Percentiles rank a stretch among this genome's conserved stretches.
Evolutionary conservation across 1,140 invertebrate species (phyloP).

Genomic region (Pinna nobilis): DNA sequence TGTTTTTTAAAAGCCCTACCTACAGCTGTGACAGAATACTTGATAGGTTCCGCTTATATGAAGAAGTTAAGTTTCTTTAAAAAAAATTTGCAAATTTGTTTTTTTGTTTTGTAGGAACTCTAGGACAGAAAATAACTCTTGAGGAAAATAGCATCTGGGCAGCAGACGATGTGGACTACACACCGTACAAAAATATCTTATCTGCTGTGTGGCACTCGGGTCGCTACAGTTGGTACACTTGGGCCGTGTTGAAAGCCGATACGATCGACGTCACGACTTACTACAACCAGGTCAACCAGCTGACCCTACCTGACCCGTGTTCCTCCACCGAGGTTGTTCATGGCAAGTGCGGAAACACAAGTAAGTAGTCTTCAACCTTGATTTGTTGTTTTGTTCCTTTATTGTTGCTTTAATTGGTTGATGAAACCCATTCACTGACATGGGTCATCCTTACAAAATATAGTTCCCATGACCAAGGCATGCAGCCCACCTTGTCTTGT

Average conservation of each 20-base stretch:
- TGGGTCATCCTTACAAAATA: background rate
- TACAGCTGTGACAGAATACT: too few relatives aligned
- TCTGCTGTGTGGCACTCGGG: constrained; percentile 63
- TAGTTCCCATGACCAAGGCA: background rate
- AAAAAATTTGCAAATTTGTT: background rate
- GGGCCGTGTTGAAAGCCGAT: constrained; percentile 47
- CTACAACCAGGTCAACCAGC: constrained; percentile 17
- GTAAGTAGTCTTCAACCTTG: constrained; percentile 3
- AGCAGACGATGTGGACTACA: constrained; percentile 50
- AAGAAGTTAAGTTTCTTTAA: too few relatives aligned
- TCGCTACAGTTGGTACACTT: constrained; percentile 47
- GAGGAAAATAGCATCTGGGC: constrained; percentile 45
- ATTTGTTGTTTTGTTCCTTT: background rate
- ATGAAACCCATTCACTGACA: background rate
- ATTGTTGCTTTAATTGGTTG: background rate
- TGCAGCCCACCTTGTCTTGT: too few relatives aligned
- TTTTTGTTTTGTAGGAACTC: background rate
- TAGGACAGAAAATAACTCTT: constrained; percentile 33
- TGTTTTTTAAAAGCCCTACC: too few relatives aligned
- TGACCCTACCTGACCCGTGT: constrained; percentile 47
- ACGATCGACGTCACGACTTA: constrained; percentile 33
- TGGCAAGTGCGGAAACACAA: constrained; percentile 48
- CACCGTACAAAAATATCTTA: constrained; percentile 51
- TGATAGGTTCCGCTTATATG: too few relatives aligned
- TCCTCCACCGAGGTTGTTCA: constrained; percentile 24